Percentiles rank a stretch among this genome's conserved stretches.
Evolutionary conservation across 2,888 invertebrate species (phyloP).

Genomic region (Netelia virgata): DNA sequence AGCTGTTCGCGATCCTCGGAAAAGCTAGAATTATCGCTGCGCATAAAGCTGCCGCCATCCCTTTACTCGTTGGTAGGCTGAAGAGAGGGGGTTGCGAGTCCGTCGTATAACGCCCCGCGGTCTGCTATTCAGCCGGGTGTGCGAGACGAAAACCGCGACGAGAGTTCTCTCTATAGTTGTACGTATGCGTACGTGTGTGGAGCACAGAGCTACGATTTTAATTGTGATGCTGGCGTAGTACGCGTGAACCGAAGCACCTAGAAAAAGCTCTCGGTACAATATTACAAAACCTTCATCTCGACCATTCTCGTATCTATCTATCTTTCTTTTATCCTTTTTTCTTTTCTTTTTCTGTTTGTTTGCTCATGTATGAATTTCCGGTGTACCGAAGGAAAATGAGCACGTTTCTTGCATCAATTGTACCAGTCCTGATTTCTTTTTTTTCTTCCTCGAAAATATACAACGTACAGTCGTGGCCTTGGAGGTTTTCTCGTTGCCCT

Average conservation of each 20-base stretch:
- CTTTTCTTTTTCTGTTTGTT: too few species aligned
- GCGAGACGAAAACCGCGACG: slow-evolving; percentile 30
- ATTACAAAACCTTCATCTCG: slow-evolving; percentile 31
- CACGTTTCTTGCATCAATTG: too few species aligned
- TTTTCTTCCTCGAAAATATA: too few species aligned
- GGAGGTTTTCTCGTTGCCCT: too few species aligned
- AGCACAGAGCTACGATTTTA: slow-evolving; percentile 51
- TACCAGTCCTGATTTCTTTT: too few species aligned
- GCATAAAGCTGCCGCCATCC: slow-evolving; percentile 51
- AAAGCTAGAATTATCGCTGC: slow-evolving; percentile 66
- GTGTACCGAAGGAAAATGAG: too few species aligned
- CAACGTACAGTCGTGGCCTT: too few species aligned
- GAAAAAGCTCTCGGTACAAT: slow-evolving; percentile 42
- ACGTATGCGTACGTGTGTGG: not conserved
- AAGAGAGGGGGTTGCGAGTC: not conserved
- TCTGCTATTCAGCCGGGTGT: slow-evolving; percentile 27
- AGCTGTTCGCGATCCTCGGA: slow-evolving; percentile 52
- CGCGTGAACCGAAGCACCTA: slow-evolving; percentile 20
- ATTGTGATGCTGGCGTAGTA: slow-evolving; percentile 52
- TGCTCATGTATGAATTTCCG: too few species aligned
- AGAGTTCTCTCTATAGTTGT: not conserved
- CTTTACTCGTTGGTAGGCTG: slow-evolving; percentile 24
- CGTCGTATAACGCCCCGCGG: slow-evolving; percentile 25
- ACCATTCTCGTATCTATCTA: slow-evolving; percentile 6
- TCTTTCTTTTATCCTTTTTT: not conserved